Conservation (phyloP, 2,888 invertebrate species). For the Ceriagrion tenellum region DNA sequence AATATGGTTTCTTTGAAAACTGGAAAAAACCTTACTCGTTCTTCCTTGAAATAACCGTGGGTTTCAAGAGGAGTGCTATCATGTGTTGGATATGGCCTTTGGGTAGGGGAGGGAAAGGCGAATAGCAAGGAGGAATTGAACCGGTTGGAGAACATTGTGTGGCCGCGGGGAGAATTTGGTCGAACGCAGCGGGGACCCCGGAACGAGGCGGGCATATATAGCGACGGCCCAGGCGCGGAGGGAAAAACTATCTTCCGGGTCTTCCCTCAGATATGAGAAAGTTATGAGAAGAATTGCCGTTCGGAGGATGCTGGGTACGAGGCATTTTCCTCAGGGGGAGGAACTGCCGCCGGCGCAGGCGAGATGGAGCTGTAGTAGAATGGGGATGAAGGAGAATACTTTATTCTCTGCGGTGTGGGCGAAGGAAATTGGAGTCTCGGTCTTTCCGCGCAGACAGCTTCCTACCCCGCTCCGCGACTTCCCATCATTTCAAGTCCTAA, state of each 20-base stretch:
- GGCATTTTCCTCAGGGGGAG: conserved; percentile 23
- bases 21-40: no score
- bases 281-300: conserved; percentile 54
- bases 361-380: neutral
- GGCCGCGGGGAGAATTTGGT: neutral
- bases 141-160: conserved; percentile 22
- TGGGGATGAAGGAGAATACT: neutral
- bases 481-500: neutral
- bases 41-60: no score
- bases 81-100: neutral
- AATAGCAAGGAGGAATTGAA: neutral
- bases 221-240: neutral
- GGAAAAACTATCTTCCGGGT: neutral
- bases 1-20: no score
- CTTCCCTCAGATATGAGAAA: conserved; percentile 51
- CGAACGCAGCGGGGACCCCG: neutral
- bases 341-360: neutral
- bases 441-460: neutral
- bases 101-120: neutral
- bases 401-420: neutral
- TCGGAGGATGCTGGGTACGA: neutral
- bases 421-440: conserved; percentile 33
- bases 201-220: neutral
- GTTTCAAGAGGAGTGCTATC: neutral
- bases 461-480: neutral